A percentile compares a stretch with the other conserved stretches of the same genome.
Conservation (phyloP, 2,797 vertebrate species). For the Sebastes nivosus region DNA sequence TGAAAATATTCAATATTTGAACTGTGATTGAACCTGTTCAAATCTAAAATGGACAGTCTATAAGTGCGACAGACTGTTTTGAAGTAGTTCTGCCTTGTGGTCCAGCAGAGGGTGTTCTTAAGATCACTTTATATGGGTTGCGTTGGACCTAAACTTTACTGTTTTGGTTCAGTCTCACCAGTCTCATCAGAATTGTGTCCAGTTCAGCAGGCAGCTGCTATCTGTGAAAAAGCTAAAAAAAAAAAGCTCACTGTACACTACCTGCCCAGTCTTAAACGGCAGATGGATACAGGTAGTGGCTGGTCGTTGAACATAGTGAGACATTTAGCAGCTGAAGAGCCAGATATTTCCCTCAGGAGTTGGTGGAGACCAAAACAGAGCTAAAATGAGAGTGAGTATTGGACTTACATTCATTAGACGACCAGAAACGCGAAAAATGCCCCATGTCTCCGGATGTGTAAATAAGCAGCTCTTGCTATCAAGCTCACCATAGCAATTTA, state of each 20-base stretch:
- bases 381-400: background rate
- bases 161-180: background rate
- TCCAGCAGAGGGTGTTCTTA: background rate
- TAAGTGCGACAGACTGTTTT: background rate
- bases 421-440: background rate
- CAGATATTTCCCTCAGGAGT: background rate
- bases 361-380: background rate
- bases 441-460: too few relatives aligned
- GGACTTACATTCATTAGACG: rapidly evolving
- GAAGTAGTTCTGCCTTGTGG: background rate
- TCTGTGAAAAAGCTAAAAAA: background rate
- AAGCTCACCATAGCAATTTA: background rate
- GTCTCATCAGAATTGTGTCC: background rate
- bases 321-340: background rate
- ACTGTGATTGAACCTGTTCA: background rate
- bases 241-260: background rate
- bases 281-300: too few relatives aligned
- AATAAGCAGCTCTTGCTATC: background rate
- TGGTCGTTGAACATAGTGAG: background rate
- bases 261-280: too few relatives aligned
- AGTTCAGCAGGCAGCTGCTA: background rate
- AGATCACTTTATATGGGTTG: background rate
- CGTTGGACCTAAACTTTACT: background rate
- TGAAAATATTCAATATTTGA: background rate
- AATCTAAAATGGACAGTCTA: background rate